Percentiles rank a stretch among this genome's conserved stretches.
Conservation (phyloP, 2,113 vertebrate species). For the Daboia siamensis region DNA sequence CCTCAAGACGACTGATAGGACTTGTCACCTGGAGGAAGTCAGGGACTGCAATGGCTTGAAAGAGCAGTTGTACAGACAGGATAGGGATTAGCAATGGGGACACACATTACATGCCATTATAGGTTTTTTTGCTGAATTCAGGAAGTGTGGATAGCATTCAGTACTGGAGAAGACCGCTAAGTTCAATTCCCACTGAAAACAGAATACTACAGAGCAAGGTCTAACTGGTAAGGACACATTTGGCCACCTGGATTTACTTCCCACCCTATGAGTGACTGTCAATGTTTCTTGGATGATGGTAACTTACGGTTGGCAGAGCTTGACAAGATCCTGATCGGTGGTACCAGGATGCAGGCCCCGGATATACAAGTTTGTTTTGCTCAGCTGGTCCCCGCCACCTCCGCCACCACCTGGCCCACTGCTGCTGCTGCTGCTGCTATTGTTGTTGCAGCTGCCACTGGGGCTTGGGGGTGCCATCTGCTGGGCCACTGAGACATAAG, state of each 20-base stretch:
- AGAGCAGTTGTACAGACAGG: background rate
- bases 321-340: constrained; percentile 92
- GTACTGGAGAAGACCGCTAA: background rate
- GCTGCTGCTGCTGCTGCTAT: constrained; percentile 63
- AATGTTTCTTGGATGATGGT: background rate
- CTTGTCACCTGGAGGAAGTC: background rate
- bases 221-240: background rate
- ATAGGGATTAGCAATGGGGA: background rate
- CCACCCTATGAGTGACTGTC: background rate
- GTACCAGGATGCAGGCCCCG: constrained; percentile 89
- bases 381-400: constrained; percentile 80
- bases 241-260: background rate
- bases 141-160: background rate
- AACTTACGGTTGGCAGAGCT: constrained; percentile 92
- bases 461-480: constrained; percentile 89
- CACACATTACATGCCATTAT: background rate
- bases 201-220: background rate
- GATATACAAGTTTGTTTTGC: constrained; percentile 94
- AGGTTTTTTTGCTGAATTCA: background rate
- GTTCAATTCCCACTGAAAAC: background rate
- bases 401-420: constrained; percentile 59
- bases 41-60: background rate
- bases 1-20: background rate
- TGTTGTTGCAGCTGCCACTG: constrained; percentile 73
- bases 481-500: constrained; percentile 83